Percentiles rank a stretch among this genome's conserved stretches.
Conservation (phyloP, 37 sponge, comb jelly and placozoan species). For the Ianthella basta region DNA sequence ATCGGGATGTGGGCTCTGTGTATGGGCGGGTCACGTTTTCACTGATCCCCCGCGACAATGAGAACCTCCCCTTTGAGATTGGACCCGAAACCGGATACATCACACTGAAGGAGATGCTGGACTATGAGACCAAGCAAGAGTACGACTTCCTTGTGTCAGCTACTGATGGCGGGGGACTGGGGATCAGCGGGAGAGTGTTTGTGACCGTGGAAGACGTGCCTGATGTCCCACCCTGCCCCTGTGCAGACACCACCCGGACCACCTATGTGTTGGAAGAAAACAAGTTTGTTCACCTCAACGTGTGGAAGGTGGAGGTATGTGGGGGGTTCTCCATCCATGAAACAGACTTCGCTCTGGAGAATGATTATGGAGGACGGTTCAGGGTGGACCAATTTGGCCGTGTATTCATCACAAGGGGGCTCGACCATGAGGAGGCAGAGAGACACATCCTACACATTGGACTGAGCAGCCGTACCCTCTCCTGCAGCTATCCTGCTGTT, state of each 20-base stretch:
- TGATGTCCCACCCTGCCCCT: constrained; percentile 42
- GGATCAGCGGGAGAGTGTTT: constrained; percentile 17
- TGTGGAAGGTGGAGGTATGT: constrained; percentile 21
- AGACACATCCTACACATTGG: background rate
- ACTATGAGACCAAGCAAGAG: constrained; percentile 37
- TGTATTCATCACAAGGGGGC: background rate
- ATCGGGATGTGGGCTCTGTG: constrained; percentile 43
- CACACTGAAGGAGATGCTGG: constrained; percentile 32
- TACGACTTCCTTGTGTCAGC: constrained; percentile 30
- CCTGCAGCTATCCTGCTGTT: constrained; percentile 26
- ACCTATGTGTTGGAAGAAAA: background rate
- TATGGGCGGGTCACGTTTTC: background rate
- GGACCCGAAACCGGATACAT: constrained; percentile 52
- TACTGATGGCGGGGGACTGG: constrained; percentile 45
- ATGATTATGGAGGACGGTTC: background rate
- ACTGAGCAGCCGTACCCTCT: background rate
- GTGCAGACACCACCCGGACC: background rate
- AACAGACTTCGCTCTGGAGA: background rate
- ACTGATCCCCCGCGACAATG: background rate
- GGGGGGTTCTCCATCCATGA: background rate
- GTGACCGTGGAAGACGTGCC: constrained; percentile 50
- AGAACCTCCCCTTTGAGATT: constrained; percentile 45
- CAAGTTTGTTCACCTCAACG: background rate
- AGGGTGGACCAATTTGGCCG: constrained; percentile 9
- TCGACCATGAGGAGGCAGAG: background rate